Evolutionary conservation across 2,113 vertebrate species (phyloP).

Genomic region (Choloepus hoffmanni): DNA sequence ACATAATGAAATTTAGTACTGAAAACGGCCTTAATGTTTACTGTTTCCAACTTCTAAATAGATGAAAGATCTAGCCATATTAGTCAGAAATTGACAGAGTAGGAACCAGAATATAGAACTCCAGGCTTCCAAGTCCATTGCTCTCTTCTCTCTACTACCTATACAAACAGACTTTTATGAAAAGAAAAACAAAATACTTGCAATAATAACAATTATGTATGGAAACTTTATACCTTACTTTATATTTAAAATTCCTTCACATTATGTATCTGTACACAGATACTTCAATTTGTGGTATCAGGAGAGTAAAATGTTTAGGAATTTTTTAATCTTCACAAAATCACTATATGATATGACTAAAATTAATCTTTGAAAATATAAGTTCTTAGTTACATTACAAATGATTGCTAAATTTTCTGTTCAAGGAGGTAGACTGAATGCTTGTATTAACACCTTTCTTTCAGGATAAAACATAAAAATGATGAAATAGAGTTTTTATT

Average conservation of each 20-base stretch:
- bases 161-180: neutral
- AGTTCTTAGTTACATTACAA: neutral
- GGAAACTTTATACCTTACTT: neutral
- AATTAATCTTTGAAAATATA: neutral
- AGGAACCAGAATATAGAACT: neutral
- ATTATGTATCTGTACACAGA: too few species aligned
- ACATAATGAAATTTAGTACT: neutral
- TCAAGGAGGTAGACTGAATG: neutral
- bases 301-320: neutral
- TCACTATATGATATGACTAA: neutral
- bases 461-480: neutral
- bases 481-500: neutral
- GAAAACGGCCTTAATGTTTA: neutral
- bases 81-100: neutral
- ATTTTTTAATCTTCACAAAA: neutral
- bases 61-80: neutral
- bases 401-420: neutral
- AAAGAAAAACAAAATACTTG: neutral
- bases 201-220: neutral
- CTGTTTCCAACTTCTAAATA: neutral
- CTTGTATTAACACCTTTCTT: neutral
- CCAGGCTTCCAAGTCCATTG: neutral
- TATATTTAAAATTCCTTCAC: neutral
- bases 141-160: accelerated
- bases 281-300: neutral